Base-by-base conservation (phyloP, 64 coral and sea anemone species). In the Actinia tenebrosa region DNA sequence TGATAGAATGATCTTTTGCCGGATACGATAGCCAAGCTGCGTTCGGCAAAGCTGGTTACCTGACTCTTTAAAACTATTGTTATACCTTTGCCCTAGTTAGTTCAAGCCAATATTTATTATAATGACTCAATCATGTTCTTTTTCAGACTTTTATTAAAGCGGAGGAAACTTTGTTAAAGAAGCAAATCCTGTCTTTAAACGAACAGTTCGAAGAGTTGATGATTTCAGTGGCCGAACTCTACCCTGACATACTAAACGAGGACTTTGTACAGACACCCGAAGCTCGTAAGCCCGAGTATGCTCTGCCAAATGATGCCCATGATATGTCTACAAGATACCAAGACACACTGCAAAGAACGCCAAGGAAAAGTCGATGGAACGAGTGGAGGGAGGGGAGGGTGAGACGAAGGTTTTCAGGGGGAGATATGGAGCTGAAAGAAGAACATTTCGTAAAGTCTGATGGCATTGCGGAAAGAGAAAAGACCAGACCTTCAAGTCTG, bases 161-260 rank as follows among this genome's bases (percentile, higher is more conserved):
- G 43, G 88, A 89, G 30, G 88, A 89, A 84, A 77, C 44, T 1
- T 84, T 82, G n/a, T 13, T 89, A 54, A 89, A 60, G 71, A 50
- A 25, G 9, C 89, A 91, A 56, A 77, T 91, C 16, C 2, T 87
- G 56, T 91, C 30, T 3, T 37, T 91, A 16, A 91, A 87, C 42
- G 59, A 80, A 19, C 72, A 87, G 43, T 87, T 87, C 16, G 75
- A 91, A 79, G 56, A 78, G 46, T 63, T 91, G 44, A 86, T 91
- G 84, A 91, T 82, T 25, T 87, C 90, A 8, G 90, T 80, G 7
- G 90, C 90, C 4, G 85, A 91, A 44, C 16, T 87, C 20, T 91
- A 87, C 37, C 90, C 90, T 78, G 90, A 91, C 27, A 69, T 91
- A 45, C 26, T 91, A 26, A 86, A 86, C 43, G 84, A 87, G 25